phyloP scores from a whole-genome alignment of 2,888 invertebrate species.

The Caenorhabditis sinica region DNA sequence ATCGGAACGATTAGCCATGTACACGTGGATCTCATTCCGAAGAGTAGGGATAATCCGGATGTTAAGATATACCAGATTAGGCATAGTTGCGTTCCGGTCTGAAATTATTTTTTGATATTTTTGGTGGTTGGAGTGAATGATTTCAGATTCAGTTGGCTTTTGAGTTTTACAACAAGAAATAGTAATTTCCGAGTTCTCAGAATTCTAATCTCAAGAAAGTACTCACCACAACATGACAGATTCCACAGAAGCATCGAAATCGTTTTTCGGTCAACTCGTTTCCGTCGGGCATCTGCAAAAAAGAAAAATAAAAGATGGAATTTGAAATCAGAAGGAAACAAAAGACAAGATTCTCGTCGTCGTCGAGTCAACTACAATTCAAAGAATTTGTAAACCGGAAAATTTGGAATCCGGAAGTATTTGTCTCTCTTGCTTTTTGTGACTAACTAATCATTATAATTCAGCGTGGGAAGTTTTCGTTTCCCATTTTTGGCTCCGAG shows the following conservation, averaged over 20 bases:
- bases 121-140: background rate
- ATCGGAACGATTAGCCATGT: constrained; percentile 78
- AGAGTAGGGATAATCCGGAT: constrained; percentile 77
- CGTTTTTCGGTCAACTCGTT: constrained; percentile 67
- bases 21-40: constrained; percentile 79
- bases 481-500: constrained; percentile 8
- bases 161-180: too few species aligned
- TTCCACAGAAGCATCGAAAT: constrained; percentile 78
- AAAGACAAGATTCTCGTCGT: constrained; percentile 10
- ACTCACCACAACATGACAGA: constrained; percentile 79
- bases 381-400: constrained; percentile 33
- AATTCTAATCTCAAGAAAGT: background rate
- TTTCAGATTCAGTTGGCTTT: too few species aligned
- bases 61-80: constrained; percentile 77
- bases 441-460: constrained; percentile 43
- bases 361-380: background rate
- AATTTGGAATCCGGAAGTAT: constrained; percentile 32
- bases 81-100: constrained; percentile 80
- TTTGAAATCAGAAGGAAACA: constrained; percentile 1
- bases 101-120: constrained; percentile 42
- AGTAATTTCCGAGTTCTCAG: too few species aligned
- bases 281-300: constrained; percentile 67
- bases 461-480: constrained; percentile 38
- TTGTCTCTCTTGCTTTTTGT: constrained; percentile 5
- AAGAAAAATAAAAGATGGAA: constrained; percentile 34